These are phyloP conservation scores for Episyrphus balteatus DNA, from an alignment of 1,140 invertebrate genomes.

Conservation along the genomic window DNA sequence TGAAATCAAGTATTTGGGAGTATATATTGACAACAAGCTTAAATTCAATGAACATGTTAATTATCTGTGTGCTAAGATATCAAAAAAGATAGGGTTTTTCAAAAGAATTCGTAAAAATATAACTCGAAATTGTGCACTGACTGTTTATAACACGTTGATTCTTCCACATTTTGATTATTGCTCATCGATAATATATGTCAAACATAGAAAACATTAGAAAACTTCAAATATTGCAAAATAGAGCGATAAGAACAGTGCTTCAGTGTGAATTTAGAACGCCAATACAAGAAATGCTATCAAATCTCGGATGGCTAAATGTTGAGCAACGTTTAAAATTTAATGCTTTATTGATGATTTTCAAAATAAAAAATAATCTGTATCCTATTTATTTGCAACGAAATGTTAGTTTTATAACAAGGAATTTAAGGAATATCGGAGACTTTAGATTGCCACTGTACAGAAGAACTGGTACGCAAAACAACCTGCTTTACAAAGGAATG, in stretches of 20 bases:
- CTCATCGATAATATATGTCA: constrained; percentile 3
- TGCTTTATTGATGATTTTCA: too few relatives aligned
- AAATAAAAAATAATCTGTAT: constrained; percentile 65
- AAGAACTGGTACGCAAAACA: too few relatives aligned
- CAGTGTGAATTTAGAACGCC: constrained; percentile 3
- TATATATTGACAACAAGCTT: constrained; percentile 6
- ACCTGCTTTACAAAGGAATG: too few relatives aligned
- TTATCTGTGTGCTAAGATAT: neutral
- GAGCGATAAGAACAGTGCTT: constrained; percentile 8
- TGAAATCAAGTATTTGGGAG: constrained; percentile 9
- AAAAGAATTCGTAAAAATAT: constrained; percentile 6
- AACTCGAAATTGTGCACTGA: neutral
- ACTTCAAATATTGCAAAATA: constrained; percentile 1
- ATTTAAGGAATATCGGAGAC: too few relatives aligned
- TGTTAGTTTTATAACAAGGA: too few relatives aligned
- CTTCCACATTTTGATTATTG: constrained; percentile 11
- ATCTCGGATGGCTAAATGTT: constrained; percentile 3
- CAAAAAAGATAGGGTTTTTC: constrained; percentile 1
- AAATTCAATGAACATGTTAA: constrained; percentile 7
- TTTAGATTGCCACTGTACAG: too few relatives aligned
- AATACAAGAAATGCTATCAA: constrained; percentile 6
- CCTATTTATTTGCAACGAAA: constrained; percentile 27
- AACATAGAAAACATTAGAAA: constrained; percentile 1
- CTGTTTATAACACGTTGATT: constrained; percentile 9
- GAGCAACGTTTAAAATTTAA: neutral